These are phyloP conservation scores for Dinocampus coccinellae DNA, from an alignment of 2,888 invertebrate genomes.

Conservation along the genomic window DNA sequence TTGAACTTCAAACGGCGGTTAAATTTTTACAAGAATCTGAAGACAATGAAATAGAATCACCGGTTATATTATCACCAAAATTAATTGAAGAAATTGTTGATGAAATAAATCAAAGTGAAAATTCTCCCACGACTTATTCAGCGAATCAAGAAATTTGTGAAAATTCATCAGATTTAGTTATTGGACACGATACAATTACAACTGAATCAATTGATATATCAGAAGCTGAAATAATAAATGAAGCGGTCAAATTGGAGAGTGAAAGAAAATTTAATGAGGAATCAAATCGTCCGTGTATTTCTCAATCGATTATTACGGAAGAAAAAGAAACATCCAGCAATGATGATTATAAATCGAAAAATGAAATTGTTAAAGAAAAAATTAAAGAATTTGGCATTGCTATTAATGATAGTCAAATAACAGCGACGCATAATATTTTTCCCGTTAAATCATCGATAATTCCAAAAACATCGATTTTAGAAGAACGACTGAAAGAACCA, in stretches of 20 bases:
- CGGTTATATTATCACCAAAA: constrained; percentile 59
- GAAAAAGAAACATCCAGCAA: constrained; percentile 13
- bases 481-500: constrained; percentile 62
- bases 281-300: constrained; percentile 37
- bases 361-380: background rate
- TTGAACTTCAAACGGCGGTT: constrained; percentile 64
- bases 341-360: background rate
- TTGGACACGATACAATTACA: constrained; percentile 50
- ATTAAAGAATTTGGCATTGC: constrained; percentile 8
- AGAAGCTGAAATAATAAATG: constrained; percentile 67
- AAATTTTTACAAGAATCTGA: constrained; percentile 66
- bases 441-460: constrained; percentile 49
- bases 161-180: constrained; percentile 50
- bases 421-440: constrained; percentile 3
- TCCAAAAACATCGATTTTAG: constrained; percentile 60
- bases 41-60: constrained; percentile 68
- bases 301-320: background rate
- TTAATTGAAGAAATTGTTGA: constrained; percentile 49
- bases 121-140: constrained; percentile 51
- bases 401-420: constrained; percentile 3
- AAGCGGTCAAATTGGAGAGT: constrained; percentile 64
- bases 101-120: constrained; percentile 45
- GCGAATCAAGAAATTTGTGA: constrained; percentile 52
- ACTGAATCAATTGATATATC: constrained; percentile 64
- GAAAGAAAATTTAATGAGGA: constrained; percentile 57